phyloP scores from a whole-genome alignment of 2,797 vertebrate genomes.

The Acanthopagrus latus region DNA sequence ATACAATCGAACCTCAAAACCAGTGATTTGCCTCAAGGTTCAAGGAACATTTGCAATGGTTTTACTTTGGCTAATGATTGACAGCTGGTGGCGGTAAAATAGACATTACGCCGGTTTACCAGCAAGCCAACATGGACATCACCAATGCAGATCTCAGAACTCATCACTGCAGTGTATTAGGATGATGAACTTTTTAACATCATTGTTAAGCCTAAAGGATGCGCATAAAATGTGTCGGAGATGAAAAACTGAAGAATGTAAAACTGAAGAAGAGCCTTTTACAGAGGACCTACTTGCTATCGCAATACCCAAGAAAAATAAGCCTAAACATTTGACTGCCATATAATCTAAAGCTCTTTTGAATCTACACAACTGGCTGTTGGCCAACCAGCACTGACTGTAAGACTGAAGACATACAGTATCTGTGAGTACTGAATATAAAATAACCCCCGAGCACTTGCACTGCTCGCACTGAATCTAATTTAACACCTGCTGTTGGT shows the following conservation, averaged over 20 bases:
- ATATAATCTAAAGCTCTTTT: slow-evolving; percentile 9
- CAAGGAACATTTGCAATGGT: too few relatives aligned
- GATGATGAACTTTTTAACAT: background rate
- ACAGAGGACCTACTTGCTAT: background rate
- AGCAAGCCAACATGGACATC: slow-evolving; percentile 16
- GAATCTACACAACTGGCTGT: slow-evolving; percentile 28
- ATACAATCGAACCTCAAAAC: too few relatives aligned
- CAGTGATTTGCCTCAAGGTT: too few relatives aligned
- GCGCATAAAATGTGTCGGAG: background rate
- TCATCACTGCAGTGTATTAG: background rate
- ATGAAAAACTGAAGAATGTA: background rate
- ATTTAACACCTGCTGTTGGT: slow-evolving; percentile 78
- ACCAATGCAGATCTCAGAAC: background rate
- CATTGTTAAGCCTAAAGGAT: background rate
- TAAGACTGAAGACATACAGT: slow-evolving; percentile 34
- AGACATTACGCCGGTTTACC: background rate
- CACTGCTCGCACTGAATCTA: slow-evolving; percentile 73
- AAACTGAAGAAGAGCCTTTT: background rate
- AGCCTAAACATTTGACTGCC: background rate
- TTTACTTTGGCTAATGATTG: background rate
- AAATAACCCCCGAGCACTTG: slow-evolving; percentile 53
- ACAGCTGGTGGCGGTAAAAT: slow-evolving; percentile 22
- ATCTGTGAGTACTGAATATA: slow-evolving; percentile 53
- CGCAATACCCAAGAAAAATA: too few relatives aligned
- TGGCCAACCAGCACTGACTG: slow-evolving; percentile 10